Evolutionary conservation across 2,797 vertebrate genomes (phyloP).

Genomic region (Oryzias dopingdopingensis): DNA sequence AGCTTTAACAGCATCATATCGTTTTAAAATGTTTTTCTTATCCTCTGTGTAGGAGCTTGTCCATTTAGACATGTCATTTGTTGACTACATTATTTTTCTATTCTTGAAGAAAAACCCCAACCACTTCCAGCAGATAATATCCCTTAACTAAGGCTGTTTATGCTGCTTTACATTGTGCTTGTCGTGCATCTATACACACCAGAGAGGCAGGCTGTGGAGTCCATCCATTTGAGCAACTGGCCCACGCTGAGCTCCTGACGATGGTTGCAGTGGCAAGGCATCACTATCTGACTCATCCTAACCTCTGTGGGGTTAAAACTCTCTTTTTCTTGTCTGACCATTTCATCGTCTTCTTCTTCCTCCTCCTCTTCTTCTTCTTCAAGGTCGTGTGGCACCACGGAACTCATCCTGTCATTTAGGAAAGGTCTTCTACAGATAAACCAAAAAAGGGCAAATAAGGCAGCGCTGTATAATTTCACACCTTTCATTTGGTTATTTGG

Average conservation of each 20-base stretch:
- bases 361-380: constrained; percentile 46
- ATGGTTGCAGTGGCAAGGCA: constrained; percentile 91
- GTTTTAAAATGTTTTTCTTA: too few relatives aligned
- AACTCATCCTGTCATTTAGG: constrained; percentile 32
- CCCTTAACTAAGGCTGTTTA: too few relatives aligned
- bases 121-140: too few relatives aligned
- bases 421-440: constrained; percentile 14
- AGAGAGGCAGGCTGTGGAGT: constrained; percentile 89
- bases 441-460: neutral
- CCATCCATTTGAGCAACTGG: constrained; percentile 96
- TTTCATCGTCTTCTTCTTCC: constrained; percentile 39
- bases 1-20: too few relatives aligned
- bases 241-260: constrained; percentile 84
- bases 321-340: constrained; percentile 8
- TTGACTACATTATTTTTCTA: too few relatives aligned
- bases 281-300: constrained; percentile 93
- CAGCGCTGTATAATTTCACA: neutral
- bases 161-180: too few relatives aligned
- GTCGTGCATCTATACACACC: constrained; percentile 66
- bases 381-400: constrained; percentile 5
- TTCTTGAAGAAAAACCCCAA: too few relatives aligned
- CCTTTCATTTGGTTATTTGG: too few relatives aligned
- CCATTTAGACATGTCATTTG: too few relatives aligned
- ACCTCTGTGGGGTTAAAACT: constrained; percentile 81
- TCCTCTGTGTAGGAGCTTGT: too few relatives aligned